Conservation (phyloP, 53 echinoderm and acorn worm species). For the Arbacia lixula region DNA sequence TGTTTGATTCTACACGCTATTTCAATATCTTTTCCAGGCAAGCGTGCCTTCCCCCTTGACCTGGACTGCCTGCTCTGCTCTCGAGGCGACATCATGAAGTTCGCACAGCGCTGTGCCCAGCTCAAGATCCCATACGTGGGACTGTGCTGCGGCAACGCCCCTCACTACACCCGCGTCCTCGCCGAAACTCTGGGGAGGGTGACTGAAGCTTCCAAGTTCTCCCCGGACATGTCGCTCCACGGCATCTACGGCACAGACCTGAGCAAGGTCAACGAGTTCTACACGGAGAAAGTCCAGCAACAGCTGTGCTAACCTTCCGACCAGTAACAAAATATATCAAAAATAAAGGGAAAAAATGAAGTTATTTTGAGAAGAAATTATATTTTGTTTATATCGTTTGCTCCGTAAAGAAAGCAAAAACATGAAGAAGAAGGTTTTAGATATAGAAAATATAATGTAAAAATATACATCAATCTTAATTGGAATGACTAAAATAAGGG, state of each 20-base stretch:
- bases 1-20: not conserved
- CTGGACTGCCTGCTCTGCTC: conserved; percentile 75
- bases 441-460: no score
- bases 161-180: conserved; percentile 81
- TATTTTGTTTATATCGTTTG: no score
- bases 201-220: conserved; percentile 73
- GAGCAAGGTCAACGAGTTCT: not conserved
- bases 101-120: conserved; percentile 68
- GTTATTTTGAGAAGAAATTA: no score
- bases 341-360: no score
- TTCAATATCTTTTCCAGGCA: conserved; percentile 50
- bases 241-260: conserved; percentile 54
- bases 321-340: no score
- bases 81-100: conserved; percentile 68
- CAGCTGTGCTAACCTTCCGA: no score
- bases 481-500: no score
- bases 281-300: no score
- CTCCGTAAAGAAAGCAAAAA: no score
- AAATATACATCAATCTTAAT: no score
- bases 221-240: conserved; percentile 71
- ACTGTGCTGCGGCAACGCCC: conserved; percentile 86
- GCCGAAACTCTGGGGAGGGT: conserved; percentile 76
- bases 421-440: no score
- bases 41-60: conserved; percentile 68
- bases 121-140: conserved; percentile 82